Percentiles rank a stretch among this genome's conserved stretches.
These are phyloP conservation scores for Euphydryas editha DNA, from an alignment of 2,888 invertebrate genomes.

Conservation along the genomic window DNA sequence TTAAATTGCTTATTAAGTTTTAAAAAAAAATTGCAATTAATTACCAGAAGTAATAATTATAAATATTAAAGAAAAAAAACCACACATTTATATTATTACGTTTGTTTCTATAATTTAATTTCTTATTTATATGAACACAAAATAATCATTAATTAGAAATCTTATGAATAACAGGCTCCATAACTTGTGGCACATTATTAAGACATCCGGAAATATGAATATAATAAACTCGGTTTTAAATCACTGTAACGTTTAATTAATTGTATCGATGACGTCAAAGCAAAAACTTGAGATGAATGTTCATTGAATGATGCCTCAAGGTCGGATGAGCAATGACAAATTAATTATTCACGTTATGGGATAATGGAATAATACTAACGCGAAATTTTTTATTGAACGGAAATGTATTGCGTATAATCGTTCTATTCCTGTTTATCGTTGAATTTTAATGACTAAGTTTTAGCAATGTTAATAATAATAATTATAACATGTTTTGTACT, in stretches of 20 bases:
- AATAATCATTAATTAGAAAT: background rate
- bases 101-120: no score
- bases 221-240: conserved; percentile 5
- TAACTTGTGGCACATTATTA: background rate
- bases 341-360: conserved; percentile 15
- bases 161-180: background rate
- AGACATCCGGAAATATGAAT: background rate
- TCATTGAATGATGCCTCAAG: conserved; percentile 34
- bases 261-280: conserved; percentile 27
- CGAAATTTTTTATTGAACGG: background rate
- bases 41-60: no score
- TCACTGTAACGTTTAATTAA: conserved; percentile 15
- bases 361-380: conserved; percentile 16
- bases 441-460: no score
- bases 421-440: no score
- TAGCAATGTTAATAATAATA: no score
- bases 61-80: no score
- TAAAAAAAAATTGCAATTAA: no score
- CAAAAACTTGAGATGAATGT: conserved; percentile 16
- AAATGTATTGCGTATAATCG: background rate
- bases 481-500: no score
- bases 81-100: no score
- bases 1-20: no score
- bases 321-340: conserved; percentile 33
- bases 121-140: no score